phyloP scores from a whole-genome alignment of 2,888 invertebrate genomes.

The Ptilodon capucinus region DNA sequence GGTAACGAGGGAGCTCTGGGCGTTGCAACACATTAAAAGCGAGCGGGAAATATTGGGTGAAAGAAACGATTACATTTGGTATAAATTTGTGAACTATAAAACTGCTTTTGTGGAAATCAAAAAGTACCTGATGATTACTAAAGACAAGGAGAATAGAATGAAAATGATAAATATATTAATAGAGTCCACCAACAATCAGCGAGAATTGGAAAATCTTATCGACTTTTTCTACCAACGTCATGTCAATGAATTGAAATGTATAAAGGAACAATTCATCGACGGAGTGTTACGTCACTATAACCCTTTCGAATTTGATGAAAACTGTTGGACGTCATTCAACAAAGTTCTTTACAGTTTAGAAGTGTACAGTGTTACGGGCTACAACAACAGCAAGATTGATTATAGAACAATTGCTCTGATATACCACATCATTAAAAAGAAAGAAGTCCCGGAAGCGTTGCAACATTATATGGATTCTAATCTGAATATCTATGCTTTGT shows the following conservation, averaged over 20 bases:
- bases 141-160: slow-evolving; percentile 32
- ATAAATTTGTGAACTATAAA: slow-evolving; percentile 49
- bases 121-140: slow-evolving; percentile 36
- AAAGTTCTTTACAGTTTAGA: slow-evolving; percentile 50
- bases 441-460: slow-evolving; percentile 36
- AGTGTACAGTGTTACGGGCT: slow-evolving; percentile 34
- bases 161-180: slow-evolving; percentile 43
- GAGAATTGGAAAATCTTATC: slow-evolving; percentile 43
- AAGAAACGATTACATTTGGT: slow-evolving; percentile 54
- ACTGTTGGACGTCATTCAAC: slow-evolving; percentile 52
- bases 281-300: slow-evolving; percentile 36
- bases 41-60: slow-evolving; percentile 13
- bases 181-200: slow-evolving; percentile 40
- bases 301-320: slow-evolving; percentile 45
- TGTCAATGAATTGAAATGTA: slow-evolving; percentile 42
- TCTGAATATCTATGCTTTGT: too few species aligned
- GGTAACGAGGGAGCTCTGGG: slow-evolving; percentile 52
- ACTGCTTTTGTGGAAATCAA: slow-evolving; percentile 48
- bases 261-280: slow-evolving; percentile 45
- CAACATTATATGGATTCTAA: too few species aligned
- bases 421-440: slow-evolving; percentile 45
- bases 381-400: slow-evolving; percentile 21
- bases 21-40: slow-evolving; percentile 33
- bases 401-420: slow-evolving; percentile 38
- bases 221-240: slow-evolving; percentile 55